phyloP scores from a whole-genome alignment of 1,140 invertebrate species.

The Halotydeus destructor region DNA sequence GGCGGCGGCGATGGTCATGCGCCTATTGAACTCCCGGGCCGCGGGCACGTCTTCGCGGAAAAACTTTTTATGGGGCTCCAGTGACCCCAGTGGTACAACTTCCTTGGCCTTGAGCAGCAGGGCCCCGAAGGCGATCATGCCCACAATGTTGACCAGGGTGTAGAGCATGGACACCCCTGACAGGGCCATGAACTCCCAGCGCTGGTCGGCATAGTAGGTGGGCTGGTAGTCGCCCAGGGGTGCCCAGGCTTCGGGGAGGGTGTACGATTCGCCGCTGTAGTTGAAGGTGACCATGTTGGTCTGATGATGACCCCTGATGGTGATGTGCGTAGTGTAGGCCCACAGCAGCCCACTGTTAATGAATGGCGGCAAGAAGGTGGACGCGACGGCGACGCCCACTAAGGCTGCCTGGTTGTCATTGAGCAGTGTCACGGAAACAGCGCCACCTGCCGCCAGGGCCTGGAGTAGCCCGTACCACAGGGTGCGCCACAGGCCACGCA shows the following conservation, averaged over 20 bases:
- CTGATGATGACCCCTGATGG: slow-evolving; percentile 5
- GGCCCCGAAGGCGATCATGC: slow-evolving; percentile 58
- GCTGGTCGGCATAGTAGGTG: slow-evolving; percentile 43
- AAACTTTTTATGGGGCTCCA: slow-evolving; percentile 44
- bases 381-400: slow-evolving; percentile 69
- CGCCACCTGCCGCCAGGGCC: slow-evolving; percentile 45
- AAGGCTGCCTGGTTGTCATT: slow-evolving; percentile 60
- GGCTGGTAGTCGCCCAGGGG: slow-evolving; percentile 23
- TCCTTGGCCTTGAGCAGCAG: slow-evolving; percentile 65
- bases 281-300: background rate
- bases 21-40: slow-evolving; percentile 35
- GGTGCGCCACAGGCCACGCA: slow-evolving; percentile 35
- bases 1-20: no score
- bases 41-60: slow-evolving; percentile 54
- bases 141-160: slow-evolving; percentile 57
- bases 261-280: background rate
- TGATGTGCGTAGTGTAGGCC: slow-evolving; percentile 13
- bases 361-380: slow-evolving; percentile 57
- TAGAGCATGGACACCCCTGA: slow-evolving; percentile 53
- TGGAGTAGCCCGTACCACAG: slow-evolving; percentile 42
- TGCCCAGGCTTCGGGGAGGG: slow-evolving; percentile 11
- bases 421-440: slow-evolving; percentile 57
- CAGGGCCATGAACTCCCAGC: slow-evolving; percentile 49
- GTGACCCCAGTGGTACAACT: slow-evolving; percentile 37
- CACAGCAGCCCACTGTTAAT: slow-evolving; percentile 39